Evolutionary conservation across 2,113 vertebrate genomes (phyloP), one percentile per base, ranked within the genome.

Genomic region (Fregetta grallaria): DNA sequence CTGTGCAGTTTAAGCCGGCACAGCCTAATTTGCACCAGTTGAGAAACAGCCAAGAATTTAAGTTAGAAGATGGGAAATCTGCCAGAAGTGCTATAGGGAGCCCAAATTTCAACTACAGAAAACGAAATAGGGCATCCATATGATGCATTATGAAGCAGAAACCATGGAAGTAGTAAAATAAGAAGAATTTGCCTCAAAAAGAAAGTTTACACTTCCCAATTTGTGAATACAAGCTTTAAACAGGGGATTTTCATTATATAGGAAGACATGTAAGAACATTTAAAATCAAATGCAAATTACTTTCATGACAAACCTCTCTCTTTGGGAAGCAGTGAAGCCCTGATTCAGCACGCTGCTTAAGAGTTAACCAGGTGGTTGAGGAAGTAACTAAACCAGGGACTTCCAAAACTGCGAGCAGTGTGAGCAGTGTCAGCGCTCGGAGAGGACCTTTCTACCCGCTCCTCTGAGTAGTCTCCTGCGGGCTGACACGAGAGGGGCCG

Each of bases 341-440:
- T 49, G 36, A 20, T 16, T n/a, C 61, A 45, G 40, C 49, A 61
- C 0, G 4, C 62, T 42, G 12, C 49, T n/a, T 25, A 22, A 34
- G 38, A 79, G 45, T 32, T 65, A 80, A 26, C 7, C 71, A 47
- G 15, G 30, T 8, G 52, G 9, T 2, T 38, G 25, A n/a, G 56
- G 9, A 56, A 78, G 49, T 11, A 19, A 36, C 44, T 36, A n/a
- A 42, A 73, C 3, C 20, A 21, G 47, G 55, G 63, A 32, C 42
- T 44, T 55, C n/a, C 67, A 63, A 45, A 61, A 26, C 0, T 7
- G 1, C 0, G 3, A 68, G 72, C 44, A 5, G 22, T 0, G 13
- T 3, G 9, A 68, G 56, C 52, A 76, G 30, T 3, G 27, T 19
- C 26, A 21, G 36, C 0, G 2, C 49, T 32, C 0, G 1, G 79